phyloP scores from a whole-genome alignment of 1,140 invertebrate genomes.

The Macrosteles quadrilineatus region DNA sequence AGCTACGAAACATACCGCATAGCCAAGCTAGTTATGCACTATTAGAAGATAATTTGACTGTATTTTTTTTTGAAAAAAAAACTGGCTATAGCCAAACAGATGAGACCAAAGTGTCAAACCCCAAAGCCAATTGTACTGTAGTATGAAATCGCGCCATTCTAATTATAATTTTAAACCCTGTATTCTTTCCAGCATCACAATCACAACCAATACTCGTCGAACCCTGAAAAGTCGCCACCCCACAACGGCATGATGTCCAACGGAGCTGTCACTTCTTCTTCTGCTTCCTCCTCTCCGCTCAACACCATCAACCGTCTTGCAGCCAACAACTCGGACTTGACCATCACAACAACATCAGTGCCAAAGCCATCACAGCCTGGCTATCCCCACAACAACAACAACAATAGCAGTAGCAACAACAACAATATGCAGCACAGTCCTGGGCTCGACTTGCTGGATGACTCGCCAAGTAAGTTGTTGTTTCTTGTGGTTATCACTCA shows the following conservation, averaged over 20 bases:
- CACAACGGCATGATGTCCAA: conserved; percentile 30
- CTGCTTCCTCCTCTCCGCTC: conserved; percentile 49
- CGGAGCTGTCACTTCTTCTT: conserved; percentile 29
- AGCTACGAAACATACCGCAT: too few species aligned
- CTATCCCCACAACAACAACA: conserved; percentile 16
- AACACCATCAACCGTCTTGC: conserved; percentile 64
- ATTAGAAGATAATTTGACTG: too few species aligned
- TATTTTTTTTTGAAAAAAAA: too few species aligned
- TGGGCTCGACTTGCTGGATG: conserved; percentile 67
- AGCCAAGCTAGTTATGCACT: too few species aligned
- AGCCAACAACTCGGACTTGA: conserved; percentile 73
- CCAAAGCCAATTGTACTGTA: too few species aligned
- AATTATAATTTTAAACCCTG: too few species aligned
- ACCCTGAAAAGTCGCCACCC: conserved; percentile 30
- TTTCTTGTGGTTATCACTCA: too few species aligned
- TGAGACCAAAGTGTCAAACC: too few species aligned
- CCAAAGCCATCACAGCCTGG: conserved; percentile 20
- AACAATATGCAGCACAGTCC: conserved; percentile 38
- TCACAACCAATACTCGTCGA: conserved; percentile 24
- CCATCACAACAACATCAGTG: conserved; percentile 67
- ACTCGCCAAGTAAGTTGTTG: conserved; percentile 83
- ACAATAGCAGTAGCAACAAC: conserved; percentile 31
- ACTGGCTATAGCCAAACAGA: too few species aligned
- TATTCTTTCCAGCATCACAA: neutral
- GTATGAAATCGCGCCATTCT: too few species aligned